Evolutionary conservation across 2,113 vertebrate genomes (phyloP), one percentile per base, ranked within the genome.

Genomic region (Pantherophis guttatus): DNA sequence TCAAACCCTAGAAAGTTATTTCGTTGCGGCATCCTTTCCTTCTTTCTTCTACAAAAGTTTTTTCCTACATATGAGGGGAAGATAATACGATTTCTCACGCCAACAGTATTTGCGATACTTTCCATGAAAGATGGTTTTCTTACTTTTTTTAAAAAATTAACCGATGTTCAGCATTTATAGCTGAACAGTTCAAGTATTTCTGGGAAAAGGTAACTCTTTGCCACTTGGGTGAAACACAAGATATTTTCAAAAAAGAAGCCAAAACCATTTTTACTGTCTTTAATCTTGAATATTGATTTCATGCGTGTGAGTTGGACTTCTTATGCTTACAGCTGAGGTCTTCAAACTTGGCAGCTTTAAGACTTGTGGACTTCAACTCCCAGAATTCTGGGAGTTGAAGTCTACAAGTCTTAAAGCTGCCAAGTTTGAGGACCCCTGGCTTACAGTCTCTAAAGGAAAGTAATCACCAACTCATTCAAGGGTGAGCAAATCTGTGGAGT

Each of bases 211-310:
- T 87, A 88, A 94, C 55, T 93, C 88, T 91, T 94, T 39, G n/a
- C n/a, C 93, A 94, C 93, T 52, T 93, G 95, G 95, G 94, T 92
- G 29, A 95, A 91, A 24, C 70, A 89, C 21, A 13, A 86, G 26
- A 75, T 65, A 95, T 95, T 97, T 96, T 96, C 93, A 93, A 95
- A 87, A 3, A 87, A 95, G 91, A 53, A 95, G 0, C 52, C 70
- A 58, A 11, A 48, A 95, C 19, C 5, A 94, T 89, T 87, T 39
- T 93, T 58, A 92, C 52, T 95, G 96, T 95, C 94, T 95, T 95
- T 81, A 39, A 81, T 39, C 70, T 33, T 52, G 12, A 48, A 29
- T 70, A 65, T 48, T 19, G 29, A 26, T n/a, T 90, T 9, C 26
- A n/a, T 6, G 10, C 24, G 2, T n/a, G 50, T 26, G 59, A 90